phyloP scores from a whole-genome alignment of 2,113 vertebrate species.

The Todiramphus chloris region DNA sequence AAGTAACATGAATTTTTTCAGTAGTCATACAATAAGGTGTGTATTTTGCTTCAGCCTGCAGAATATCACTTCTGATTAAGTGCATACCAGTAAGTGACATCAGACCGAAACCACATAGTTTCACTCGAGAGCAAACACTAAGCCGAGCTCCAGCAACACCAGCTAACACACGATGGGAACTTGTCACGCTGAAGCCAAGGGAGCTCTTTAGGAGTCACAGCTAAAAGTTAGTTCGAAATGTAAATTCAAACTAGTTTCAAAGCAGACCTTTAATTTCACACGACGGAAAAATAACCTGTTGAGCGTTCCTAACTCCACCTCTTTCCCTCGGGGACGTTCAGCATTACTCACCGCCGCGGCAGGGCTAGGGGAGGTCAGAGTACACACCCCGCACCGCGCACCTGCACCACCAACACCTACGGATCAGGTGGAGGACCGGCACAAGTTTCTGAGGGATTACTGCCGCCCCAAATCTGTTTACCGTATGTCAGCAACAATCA shows the following conservation, averaged over 20 bases:
- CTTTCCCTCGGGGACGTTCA: not conserved
- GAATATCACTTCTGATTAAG: not conserved
- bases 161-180: not conserved
- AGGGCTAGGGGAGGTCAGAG: not conserved
- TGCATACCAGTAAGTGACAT: constrained; percentile 61
- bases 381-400: constrained; percentile 33
- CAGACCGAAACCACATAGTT: constrained; percentile 80
- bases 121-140: constrained; percentile 32
- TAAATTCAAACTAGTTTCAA: not conserved
- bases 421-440: constrained; percentile 2
- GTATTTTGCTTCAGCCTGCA: not conserved
- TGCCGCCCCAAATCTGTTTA: constrained; percentile 1
- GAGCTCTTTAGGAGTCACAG: not conserved
- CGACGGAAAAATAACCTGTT: constrained; percentile 37
- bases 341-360: not conserved
- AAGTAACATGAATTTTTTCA: fast-evolving
- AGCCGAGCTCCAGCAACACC: not conserved
- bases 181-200: not conserved
- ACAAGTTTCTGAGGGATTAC: not conserved
- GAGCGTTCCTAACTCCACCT: constrained; percentile 33
- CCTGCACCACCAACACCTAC: constrained; percentile 32
- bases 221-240: not conserved
- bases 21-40: not conserved
- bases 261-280: not conserved
- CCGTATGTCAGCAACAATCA: constrained; percentile 23